Evolutionary conservation across 2,797 vertebrate genomes (phyloP).

Genomic region (Argya squamiceps): DNA sequence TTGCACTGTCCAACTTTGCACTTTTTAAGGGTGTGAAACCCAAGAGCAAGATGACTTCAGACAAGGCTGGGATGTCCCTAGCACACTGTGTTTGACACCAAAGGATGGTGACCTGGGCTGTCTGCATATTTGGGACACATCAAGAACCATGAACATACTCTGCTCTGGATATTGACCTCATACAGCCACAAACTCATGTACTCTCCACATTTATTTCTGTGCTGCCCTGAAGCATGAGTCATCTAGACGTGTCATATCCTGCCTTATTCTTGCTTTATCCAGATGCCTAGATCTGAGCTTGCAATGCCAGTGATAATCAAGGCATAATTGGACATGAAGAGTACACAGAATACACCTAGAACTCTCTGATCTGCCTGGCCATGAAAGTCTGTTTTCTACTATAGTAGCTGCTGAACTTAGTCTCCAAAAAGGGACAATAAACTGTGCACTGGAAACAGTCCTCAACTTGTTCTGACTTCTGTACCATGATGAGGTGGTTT

Average conservation of each 20-base stretch:
- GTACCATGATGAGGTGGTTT: background rate
- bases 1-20: background rate
- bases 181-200: background rate
- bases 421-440: background rate
- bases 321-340: background rate
- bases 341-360: background rate
- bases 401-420: background rate
- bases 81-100: background rate
- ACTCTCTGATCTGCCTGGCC: background rate
- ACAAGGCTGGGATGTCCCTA: background rate
- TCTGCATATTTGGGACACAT: background rate
- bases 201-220: background rate
- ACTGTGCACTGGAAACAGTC: background rate
- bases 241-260: background rate
- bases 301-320: background rate
- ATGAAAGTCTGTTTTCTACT: background rate
- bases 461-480: background rate
- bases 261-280: background rate
- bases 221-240: rapidly evolving
- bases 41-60: background rate
- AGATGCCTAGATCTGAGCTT: background rate
- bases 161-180: background rate
- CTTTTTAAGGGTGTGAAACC: background rate
- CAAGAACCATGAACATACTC: rapidly evolving
- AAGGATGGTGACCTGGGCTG: background rate